Conservation (phyloP, 2,797 vertebrate genomes). For the Cyprinella venusta region DNA sequence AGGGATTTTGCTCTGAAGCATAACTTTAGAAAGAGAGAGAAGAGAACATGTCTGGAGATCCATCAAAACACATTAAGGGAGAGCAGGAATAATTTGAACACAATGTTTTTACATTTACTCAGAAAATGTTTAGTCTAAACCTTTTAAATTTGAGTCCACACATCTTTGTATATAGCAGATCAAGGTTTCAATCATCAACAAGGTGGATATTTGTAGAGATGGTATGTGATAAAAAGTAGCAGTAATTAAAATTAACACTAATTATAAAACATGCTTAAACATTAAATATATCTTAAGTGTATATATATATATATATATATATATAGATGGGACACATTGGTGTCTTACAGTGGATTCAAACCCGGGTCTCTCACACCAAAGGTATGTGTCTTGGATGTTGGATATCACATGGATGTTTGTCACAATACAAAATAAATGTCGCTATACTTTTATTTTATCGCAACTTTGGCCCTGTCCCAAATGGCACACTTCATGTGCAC, state of each 20-base stretch:
- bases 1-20: slow-evolving; percentile 67
- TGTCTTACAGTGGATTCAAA: too few species aligned
- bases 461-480: too few species aligned
- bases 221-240: not conserved
- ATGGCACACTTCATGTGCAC: too few species aligned
- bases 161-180: not conserved
- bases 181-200: not conserved
- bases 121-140: not conserved
- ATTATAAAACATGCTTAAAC: not conserved
- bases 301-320: too few species aligned
- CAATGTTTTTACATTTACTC: not conserved
- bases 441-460: too few species aligned
- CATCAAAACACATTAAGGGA: not conserved
- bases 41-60: not conserved
- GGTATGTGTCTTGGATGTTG: too few species aligned
- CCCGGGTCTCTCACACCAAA: too few species aligned
- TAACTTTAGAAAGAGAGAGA: slow-evolving; percentile 23
- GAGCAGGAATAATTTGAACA: not conserved
- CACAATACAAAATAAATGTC: too few species aligned
- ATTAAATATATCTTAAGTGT: too few species aligned
- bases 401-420: too few species aligned
- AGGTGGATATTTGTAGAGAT: not conserved
- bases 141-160: too few species aligned
- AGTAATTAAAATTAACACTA: not conserved
- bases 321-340: too few species aligned